These are phyloP conservation scores for Zeugodacus cucurbitae DNA, from an alignment of 1,140 invertebrate species.

Conservation along the genomic window DNA sequence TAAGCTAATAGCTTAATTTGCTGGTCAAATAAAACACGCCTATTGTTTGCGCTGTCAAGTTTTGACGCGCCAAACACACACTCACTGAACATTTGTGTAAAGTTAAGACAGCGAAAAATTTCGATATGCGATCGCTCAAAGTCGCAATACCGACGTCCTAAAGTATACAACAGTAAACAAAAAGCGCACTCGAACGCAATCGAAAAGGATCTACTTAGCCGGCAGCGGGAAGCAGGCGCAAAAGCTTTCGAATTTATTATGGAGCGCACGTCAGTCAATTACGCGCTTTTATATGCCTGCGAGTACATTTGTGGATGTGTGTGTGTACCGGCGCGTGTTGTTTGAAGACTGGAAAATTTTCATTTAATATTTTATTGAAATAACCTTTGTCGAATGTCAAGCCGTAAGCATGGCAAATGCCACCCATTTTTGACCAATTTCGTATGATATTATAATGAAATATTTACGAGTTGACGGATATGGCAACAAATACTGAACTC, in stretches of 20 bases:
- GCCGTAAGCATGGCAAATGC: background rate
- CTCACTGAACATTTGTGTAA: background rate
- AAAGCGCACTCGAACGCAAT: background rate
- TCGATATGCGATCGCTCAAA: background rate
- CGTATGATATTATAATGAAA: background rate
- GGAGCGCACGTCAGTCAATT: background rate
- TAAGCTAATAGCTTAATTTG: too few relatives aligned
- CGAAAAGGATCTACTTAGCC: background rate
- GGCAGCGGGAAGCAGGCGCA: background rate
- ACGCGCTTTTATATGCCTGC: background rate
- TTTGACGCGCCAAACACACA: background rate
- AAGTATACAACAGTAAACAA: background rate
- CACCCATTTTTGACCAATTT: background rate
- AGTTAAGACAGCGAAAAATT: conserved; percentile 15
- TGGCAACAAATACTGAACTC: background rate
- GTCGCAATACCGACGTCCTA: background rate
- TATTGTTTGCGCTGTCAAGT: background rate
- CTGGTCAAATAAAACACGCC: too few relatives aligned
- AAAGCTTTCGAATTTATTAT: background rate
- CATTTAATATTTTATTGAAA: background rate
- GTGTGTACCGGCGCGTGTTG: background rate
- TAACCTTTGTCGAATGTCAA: background rate
- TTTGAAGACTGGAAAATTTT: background rate
- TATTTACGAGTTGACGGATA: background rate
- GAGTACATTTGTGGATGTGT: background rate